phyloP scores from a whole-genome alignment of 2,888 invertebrate species.

The Polyommatus icarus region DNA sequence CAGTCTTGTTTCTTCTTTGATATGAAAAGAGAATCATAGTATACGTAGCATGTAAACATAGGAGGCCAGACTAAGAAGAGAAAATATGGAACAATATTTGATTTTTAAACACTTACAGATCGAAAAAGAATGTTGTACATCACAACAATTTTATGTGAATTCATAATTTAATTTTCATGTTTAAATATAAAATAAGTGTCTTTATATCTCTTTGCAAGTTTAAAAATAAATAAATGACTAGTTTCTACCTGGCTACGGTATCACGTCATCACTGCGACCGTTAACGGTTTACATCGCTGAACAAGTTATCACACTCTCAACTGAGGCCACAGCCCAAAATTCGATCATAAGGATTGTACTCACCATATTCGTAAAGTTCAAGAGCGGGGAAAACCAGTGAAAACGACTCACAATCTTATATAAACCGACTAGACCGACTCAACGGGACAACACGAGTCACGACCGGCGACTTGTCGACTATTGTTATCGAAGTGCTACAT shows the following conservation, averaged over 20 bases:
- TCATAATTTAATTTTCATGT: neutral
- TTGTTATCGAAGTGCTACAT: constrained; percentile 13
- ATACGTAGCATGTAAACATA: neutral
- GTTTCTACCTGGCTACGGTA: neutral
- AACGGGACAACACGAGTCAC: neutral
- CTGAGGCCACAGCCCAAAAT: constrained; percentile 8
- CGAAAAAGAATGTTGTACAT: neutral
- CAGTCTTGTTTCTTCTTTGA: neutral
- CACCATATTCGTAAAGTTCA: constrained; percentile 24
- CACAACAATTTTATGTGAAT: neutral
- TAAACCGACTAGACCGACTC: neutral
- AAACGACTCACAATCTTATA: neutral
- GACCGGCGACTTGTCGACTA: neutral
- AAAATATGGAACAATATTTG: neutral
- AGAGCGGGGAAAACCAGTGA: neutral
- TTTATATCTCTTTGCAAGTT: neutral
- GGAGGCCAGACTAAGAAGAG: neutral
- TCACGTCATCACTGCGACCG: constrained; percentile 1
- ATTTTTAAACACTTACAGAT: neutral
- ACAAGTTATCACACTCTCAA: neutral
- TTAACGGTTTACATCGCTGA: neutral
- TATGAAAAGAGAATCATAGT: no score
- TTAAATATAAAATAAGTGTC: neutral
- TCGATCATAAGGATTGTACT: constrained; percentile 20
- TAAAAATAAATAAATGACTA: neutral